These are phyloP conservation scores for Horisme vitalbata DNA, from an alignment of 2,888 invertebrate species.

Conservation along the genomic window DNA sequence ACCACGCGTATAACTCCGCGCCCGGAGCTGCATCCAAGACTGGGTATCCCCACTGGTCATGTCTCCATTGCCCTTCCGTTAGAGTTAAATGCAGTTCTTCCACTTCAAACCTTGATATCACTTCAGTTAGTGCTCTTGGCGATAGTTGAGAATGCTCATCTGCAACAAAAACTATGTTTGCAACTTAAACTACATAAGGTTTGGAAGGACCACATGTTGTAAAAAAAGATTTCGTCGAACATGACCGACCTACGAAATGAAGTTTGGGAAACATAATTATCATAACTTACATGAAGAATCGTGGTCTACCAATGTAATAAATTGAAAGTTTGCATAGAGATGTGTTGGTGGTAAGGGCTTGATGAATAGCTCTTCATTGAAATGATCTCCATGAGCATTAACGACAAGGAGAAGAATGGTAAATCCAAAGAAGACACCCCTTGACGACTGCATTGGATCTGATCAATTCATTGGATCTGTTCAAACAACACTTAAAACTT, in stretches of 20 bases:
- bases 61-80: slow-evolving; percentile 97
- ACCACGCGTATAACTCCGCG: slow-evolving; percentile 97
- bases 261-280: background rate
- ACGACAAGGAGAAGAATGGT: slow-evolving; percentile 29
- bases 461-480: no score
- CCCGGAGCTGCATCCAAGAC: slow-evolving; percentile 95
- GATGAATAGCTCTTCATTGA: slow-evolving; percentile 93
- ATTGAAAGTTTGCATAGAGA: slow-evolving; percentile 95
- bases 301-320: slow-evolving; percentile 89
- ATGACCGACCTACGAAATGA: background rate
- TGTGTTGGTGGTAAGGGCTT: slow-evolving; percentile 93
- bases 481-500: no score
- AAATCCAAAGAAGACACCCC: slow-evolving; percentile 25
- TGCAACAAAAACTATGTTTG: no score
- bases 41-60: slow-evolving; percentile 97
- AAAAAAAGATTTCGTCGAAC: no score
- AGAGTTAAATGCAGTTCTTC: slow-evolving; percentile 95
- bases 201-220: no score
- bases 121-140: slow-evolving; percentile 94
- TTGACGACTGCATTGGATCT: no score
- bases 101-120: slow-evolving; percentile 91
- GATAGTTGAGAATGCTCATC: slow-evolving; percentile 93
- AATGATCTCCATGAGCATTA: slow-evolving; percentile 83
- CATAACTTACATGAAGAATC: slow-evolving; percentile 83
- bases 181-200: no score